Conservation (phyloP, 1,140 invertebrate species). For the Chelonus insularis region DNA sequence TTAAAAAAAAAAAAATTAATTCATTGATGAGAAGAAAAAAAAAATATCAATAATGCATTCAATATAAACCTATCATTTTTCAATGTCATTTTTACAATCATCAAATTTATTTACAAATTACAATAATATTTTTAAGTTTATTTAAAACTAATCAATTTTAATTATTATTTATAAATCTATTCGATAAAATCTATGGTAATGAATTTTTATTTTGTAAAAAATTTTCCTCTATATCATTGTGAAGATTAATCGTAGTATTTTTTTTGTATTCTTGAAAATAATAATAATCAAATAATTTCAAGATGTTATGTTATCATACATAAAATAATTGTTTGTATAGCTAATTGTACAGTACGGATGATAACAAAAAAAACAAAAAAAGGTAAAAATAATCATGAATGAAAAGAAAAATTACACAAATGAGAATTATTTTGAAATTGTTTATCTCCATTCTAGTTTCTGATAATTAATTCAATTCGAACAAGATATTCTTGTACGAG, state of each 20-base stretch:
- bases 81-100: too few species aligned
- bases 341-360: conserved; percentile 8
- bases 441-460: not conserved
- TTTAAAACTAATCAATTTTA: too few species aligned
- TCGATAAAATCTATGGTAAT: not conserved
- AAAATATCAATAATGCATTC: too few species aligned
- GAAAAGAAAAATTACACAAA: not conserved
- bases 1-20: conserved; percentile 12
- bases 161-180: not conserved
- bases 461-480: not conserved
- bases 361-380: not conserved
- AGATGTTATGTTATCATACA: too few species aligned
- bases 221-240: conserved; percentile 6
- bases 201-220: not conserved
- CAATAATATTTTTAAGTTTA: too few species aligned
- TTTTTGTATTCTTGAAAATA: not conserved
- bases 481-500: not conserved
- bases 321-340: conserved; percentile 12
- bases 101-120: too few species aligned
- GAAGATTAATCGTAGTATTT: conserved; percentile 13
- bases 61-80: too few species aligned
- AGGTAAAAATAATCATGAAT: not conserved
- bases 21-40: conserved; percentile 14
- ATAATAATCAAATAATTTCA: too few species aligned
- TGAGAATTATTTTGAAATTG: not conserved